Evolutionary conservation across 1,140 invertebrate genomes (phyloP), one percentile per base, ranked within the genome.

Genomic region (Bombus soroeensis): DNA sequence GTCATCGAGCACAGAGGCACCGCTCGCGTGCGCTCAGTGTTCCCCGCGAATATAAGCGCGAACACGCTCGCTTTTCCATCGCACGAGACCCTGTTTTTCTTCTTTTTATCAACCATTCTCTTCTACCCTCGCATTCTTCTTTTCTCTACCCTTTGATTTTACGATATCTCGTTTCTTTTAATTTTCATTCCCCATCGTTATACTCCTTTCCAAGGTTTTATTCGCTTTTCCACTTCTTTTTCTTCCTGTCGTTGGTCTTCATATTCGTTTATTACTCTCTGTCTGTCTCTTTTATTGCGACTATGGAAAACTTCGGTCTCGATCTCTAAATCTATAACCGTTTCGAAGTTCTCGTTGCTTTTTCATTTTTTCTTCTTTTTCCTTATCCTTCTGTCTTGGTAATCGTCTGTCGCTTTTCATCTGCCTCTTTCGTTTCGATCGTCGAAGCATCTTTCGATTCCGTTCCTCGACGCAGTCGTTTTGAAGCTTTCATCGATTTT

Each of bases 1-100:
- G 90, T 90, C 90, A 90, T 90, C 87, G 53, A 47, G n/a, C n/a
- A 76, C 28, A 76, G 39, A 76, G 32, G 28, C 59, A 72, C 32
- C 18, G 39, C 47, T 72, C 43, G 79, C 53, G 59, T 53, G 41
- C 73, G 64, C 28, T 47, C 32, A 32, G 77, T 66, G 59, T 73
- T 57, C 28, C 43, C 37, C 39, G 72, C 72, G 68, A 32, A 15
- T n/a, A 34, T 62, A 75, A 0, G 77, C 62, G 62, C 62, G 15
- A 71, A 41, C 66, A 15, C 28, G 68, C 9, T 32, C 39, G 78
- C 78, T 28, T 22, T 53, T 28, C 59, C 25, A 59, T 39, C 39
- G 39, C n/a, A 12, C 74, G 62, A 88, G 78, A 81, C 39, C 32
- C 3, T 72, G n/a, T 18, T 13, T 28, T 72, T 39, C 37, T n/a